Evolutionary conservation across 2,888 invertebrate genomes (phyloP).

Genomic region (Dicyrtoma fusca): DNA sequence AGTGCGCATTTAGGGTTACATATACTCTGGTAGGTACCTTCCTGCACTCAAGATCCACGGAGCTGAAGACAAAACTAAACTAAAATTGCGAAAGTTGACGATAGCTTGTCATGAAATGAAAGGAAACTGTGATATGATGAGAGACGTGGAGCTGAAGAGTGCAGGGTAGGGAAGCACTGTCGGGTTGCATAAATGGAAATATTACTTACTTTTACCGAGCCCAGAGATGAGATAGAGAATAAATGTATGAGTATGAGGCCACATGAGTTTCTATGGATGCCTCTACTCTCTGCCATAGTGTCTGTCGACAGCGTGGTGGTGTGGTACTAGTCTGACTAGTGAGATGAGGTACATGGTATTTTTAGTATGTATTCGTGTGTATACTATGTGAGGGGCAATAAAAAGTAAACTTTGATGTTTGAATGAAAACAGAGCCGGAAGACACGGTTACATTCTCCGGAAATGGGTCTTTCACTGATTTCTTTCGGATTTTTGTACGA

Average conservation of each 20-base stretch:
- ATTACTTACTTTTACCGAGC: too few species aligned
- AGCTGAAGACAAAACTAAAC: too few species aligned
- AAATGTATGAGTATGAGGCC: too few species aligned
- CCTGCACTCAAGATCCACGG: too few species aligned
- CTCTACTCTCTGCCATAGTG: too few species aligned
- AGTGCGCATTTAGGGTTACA: too few species aligned
- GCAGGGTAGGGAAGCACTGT: neutral
- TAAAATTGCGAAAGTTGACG: neutral
- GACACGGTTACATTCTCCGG: conserved; percentile 55
- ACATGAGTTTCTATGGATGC: too few species aligned
- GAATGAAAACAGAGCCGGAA: conserved; percentile 49
- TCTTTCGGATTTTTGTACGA: conserved; percentile 55
- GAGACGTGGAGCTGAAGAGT: neutral
- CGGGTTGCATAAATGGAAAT: too few species aligned
- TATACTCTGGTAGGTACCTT: too few species aligned
- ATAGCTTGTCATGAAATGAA: conserved; percentile 7
- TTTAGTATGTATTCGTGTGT: neutral
- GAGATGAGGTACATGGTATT: too few species aligned
- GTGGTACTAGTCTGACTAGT: too few species aligned
- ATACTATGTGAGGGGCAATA: neutral
- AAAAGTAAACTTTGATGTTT: conserved; percentile 33
- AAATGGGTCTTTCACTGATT: conserved; percentile 55
- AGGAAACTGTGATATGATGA: conserved; percentile 1
- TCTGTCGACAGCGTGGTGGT: neutral
- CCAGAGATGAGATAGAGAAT: too few species aligned